Base-by-base conservation (phyloP, 2,113 vertebrate genomes). In the Sebastes schlegelii region DNA sequence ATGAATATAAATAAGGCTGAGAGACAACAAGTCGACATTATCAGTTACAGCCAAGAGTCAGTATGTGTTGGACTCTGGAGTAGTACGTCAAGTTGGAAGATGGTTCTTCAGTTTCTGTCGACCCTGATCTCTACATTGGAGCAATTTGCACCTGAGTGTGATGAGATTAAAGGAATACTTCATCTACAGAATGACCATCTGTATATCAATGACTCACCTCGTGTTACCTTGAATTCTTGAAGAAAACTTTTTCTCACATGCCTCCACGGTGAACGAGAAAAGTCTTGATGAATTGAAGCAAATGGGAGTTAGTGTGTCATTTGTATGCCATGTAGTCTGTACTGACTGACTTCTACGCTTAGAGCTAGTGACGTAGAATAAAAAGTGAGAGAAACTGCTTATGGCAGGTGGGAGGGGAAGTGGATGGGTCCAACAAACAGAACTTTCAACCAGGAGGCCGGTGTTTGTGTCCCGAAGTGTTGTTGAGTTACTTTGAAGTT, bases 1-100 rank as follows among this genome's bases (percentile, higher is more conserved):
- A 81, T 84, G 69, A 91, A 85, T 87, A 76, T 66, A 70, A 91
- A 87, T 82, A 63, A 79, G 68, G n/a, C 73, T 57, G 60, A 82
- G 75, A 63, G 62, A 79, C 79, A 84, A 86, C 62, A 72, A 49
- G 43, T 48, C 34, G 1, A 81, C 57, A 26, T 80, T 65, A 60
- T 71, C 46, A 60, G 13, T 26, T 23, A 78, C 16, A 42, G 3
- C 57, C 14, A 74, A 10, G 7, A n/a, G 7, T 52, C 19, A 2
- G 52, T 23, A 23, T 51, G 6, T 52, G 17, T 5, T 5, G 42
- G 13, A 14, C 61, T 49, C 48, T n/a, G 7, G 21, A 51, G 17
- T 40, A 13, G 7, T 57, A 55, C 16, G 21, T 48, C 4, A 26
- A 54, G 14, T 16, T 74, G 79, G 34, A 34, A 46, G 23, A 49